phyloP scores from a whole-genome alignment of 2,797 vertebrate species.

The Balearica regulorum region DNA sequence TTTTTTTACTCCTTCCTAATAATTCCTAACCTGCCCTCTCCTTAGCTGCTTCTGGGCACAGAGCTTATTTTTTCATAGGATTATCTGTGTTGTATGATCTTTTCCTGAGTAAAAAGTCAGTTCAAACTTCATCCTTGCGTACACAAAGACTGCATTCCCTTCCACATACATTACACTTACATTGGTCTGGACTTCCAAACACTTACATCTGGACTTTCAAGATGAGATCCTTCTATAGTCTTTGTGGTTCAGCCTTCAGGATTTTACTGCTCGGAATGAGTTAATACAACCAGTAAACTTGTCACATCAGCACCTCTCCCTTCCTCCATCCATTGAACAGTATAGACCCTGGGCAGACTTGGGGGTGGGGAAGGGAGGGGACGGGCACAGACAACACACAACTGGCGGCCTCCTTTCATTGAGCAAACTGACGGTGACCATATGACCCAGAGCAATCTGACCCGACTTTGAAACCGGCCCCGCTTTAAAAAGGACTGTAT shows the following conservation, averaged over 20 bases:
- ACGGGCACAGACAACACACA: neutral
- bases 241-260: neutral
- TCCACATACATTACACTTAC: neutral
- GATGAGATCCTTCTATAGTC: neutral
- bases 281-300: neutral
- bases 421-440: neutral
- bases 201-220: neutral
- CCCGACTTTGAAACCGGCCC: neutral
- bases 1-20: neutral
- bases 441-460: fast-evolving
- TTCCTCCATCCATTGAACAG: fast-evolving
- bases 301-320: neutral
- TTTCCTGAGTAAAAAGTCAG: neutral
- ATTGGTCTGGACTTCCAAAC: neutral
- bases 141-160: neutral
- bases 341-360: neutral
- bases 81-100: neutral
- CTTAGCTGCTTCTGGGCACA: neutral
- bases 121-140: neutral
- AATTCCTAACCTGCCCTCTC: neutral
- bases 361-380: no score
- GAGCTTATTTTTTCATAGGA: neutral
- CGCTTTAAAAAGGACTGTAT: neutral
- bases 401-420: neutral
- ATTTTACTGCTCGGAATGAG: neutral